Conservation (phyloP, 1,140 invertebrate genomes). For the Eurosta solidaginis region DNA sequence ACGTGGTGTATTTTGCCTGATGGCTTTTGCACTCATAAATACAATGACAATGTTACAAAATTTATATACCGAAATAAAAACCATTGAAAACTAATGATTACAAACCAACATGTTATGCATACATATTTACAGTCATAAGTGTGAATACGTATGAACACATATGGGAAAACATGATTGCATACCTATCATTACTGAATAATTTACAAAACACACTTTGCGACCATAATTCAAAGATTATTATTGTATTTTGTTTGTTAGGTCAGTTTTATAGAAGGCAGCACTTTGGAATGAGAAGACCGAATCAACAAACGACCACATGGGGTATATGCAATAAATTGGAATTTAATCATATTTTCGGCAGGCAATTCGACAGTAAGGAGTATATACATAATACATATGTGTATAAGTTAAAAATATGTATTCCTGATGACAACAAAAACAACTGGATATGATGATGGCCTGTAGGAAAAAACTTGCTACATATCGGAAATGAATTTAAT, state of each 20-base stretch:
- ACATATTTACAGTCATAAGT: not conserved
- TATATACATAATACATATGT: not conserved
- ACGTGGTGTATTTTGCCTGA: no score
- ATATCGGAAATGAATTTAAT: no score
- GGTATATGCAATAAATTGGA: conserved; percentile 18
- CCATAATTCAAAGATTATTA: conserved; percentile 22
- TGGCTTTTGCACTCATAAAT: not conserved
- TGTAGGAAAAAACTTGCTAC: no score
- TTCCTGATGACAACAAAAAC: not conserved
- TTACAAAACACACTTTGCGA: not conserved
- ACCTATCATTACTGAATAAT: not conserved
- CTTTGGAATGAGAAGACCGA: not conserved
- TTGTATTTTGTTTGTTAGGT: not conserved
- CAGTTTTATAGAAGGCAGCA: not conserved
- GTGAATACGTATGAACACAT: not conserved
- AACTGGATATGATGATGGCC: no score
- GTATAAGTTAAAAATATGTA: not conserved
- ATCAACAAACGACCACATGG: no score
- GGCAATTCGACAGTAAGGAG: not conserved
- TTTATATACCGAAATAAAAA: conserved; percentile 1
- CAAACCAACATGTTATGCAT: not conserved
- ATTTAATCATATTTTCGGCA: conserved; percentile 22
- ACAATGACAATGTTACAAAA: not conserved
- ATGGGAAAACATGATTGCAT: not conserved
- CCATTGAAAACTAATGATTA: conserved; percentile 11